Conservation (phyloP, 2,797 vertebrate species). For the Micrastur ruficollis region DNA sequence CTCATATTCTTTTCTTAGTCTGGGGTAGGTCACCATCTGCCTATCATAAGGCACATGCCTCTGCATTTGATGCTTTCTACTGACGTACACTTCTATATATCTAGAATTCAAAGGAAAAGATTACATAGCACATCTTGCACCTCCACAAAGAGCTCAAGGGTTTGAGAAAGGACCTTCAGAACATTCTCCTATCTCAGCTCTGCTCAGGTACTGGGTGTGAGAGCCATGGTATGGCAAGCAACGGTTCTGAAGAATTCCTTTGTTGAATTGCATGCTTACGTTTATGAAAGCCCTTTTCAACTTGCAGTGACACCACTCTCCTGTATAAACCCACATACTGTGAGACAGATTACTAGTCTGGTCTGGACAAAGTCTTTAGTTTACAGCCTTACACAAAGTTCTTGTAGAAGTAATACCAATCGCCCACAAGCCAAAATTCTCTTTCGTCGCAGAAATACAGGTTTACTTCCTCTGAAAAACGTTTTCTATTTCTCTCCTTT, state of each 20-base stretch:
- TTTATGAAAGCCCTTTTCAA: background rate
- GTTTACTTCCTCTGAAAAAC: background rate
- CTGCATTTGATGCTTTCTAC: conserved; percentile 78
- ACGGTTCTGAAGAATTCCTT: fast-evolving
- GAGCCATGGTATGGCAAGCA: fast-evolving
- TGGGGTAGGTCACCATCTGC: conserved; percentile 40
- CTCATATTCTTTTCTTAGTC: conserved; percentile 49
- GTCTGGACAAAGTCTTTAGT: background rate
- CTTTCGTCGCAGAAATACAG: background rate
- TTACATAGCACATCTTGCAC: fast-evolving
- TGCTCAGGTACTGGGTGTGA: fast-evolving
- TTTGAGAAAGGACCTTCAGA: background rate
- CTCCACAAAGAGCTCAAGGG: fast-evolving
- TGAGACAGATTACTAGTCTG: fast-evolving
- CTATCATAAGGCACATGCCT: conserved; percentile 55
- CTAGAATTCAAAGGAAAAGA: conserved; percentile 62
- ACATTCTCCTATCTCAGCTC: fast-evolving
- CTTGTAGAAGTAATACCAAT: fast-evolving
- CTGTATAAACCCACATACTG: fast-evolving
- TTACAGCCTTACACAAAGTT: background rate
- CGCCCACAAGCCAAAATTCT: background rate
- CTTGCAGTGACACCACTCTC: background rate
- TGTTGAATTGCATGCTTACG: background rate
- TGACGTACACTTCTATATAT: conserved; percentile 91
- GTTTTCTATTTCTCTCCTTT: no score